A percentile compares a stretch with the other conserved stretches of the same genome.
Conservation (phyloP, 2,113 vertebrate species). For the Syngnathus scovelli region DNA sequence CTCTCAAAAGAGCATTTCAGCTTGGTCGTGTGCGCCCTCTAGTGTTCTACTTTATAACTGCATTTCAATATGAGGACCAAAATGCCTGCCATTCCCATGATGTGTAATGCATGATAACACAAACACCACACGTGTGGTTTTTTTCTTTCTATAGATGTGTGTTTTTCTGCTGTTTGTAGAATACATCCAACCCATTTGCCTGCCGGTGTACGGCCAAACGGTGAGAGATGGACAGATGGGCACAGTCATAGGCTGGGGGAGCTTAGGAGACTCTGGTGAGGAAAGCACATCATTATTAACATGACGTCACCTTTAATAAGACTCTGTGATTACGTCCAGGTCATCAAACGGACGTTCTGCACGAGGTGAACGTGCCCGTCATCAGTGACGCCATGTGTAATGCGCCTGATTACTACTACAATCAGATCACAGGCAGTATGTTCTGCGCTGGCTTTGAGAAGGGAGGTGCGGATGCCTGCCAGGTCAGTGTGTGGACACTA, state of each 20-base stretch:
- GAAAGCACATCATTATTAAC: not conserved
- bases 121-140: not conserved
- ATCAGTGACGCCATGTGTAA: constrained; percentile 82
- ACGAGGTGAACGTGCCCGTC: constrained; percentile 82
- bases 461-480: constrained; percentile 83
- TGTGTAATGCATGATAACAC: not conserved
- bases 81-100: not conserved
- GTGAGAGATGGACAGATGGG: constrained; percentile 80
- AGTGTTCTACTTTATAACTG: constrained; percentile 31
- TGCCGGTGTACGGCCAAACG: constrained; percentile 79
- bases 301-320: not conserved
- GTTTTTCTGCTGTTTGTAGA: constrained; percentile 61
- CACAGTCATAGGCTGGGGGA: constrained; percentile 86
- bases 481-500: constrained; percentile 65
- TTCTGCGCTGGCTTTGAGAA: constrained; percentile 87
- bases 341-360: constrained; percentile 77
- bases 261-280: constrained; percentile 82
- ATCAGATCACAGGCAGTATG: constrained; percentile 87
- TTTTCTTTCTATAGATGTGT: not conserved
- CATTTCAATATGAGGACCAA: not conserved
- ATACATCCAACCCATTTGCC: constrained; percentile 83
- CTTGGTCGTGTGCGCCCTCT: constrained; percentile 35
- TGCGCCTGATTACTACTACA: constrained; percentile 81
- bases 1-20: not conserved
- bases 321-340: constrained; percentile 52